These are phyloP conservation scores for Rhinichthys osculus DNA, from an alignment of 2,797 vertebrate species.

Conservation along the genomic window DNA sequence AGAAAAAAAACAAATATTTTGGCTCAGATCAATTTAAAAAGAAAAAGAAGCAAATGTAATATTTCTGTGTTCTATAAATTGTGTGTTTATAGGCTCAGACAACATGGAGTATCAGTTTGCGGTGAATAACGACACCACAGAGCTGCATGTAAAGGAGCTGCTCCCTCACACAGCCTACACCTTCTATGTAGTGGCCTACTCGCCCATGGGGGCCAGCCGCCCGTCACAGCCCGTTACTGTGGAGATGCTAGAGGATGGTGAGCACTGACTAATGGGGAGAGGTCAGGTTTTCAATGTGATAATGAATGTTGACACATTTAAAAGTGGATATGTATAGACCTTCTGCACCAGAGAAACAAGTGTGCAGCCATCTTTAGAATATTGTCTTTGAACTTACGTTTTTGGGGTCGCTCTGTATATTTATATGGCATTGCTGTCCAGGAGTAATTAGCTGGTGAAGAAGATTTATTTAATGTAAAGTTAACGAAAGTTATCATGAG, in stretches of 20 bases:
- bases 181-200: constrained; percentile 96
- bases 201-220: constrained; percentile 91
- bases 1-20: not conserved
- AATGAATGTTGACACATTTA: not conserved
- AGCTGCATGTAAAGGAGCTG: constrained; percentile 92
- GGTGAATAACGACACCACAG: constrained; percentile 95
- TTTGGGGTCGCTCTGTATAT: no score
- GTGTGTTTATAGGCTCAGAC: constrained; percentile 81
- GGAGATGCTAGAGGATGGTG: constrained; percentile 93
- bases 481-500: no score
- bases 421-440: no score
- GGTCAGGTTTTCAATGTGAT: not conserved
- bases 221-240: constrained; percentile 86
- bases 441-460: no score
- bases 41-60: not conserved
- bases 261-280: constrained; percentile 57
- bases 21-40: no score
- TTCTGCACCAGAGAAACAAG: no score
- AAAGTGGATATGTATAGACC: not conserved
- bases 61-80: constrained; percentile 26
- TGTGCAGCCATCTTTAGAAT: no score
- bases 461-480: no score
- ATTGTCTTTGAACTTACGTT: no score
- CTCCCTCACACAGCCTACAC: constrained; percentile 92
- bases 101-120: constrained; percentile 97